A percentile compares a stretch with the other conserved stretches of the same genome.
Evolutionary conservation across 2,888 invertebrate genomes (phyloP).

Genomic region (Caenorhabditis zanzibari): DNA sequence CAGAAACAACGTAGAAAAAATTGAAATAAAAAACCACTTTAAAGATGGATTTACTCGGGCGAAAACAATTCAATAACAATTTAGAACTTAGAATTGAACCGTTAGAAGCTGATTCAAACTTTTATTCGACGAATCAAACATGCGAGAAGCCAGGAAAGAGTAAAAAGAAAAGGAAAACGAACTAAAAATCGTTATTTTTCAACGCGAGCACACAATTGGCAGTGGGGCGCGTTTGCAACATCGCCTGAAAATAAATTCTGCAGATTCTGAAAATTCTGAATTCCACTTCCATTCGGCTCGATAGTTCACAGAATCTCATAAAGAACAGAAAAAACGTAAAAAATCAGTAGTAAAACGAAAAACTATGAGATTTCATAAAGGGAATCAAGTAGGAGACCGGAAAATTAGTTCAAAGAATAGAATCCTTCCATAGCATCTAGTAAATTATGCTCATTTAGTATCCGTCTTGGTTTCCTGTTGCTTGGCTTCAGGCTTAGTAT

Average conservation of each 20-base stretch:
- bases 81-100: too few species aligned
- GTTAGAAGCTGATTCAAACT: too few species aligned
- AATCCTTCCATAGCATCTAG: not conserved
- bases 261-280: too few species aligned
- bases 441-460: not conserved
- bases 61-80: too few species aligned
- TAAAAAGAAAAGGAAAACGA: not conserved
- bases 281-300: not conserved
- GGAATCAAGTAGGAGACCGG: too few species aligned
- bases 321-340: not conserved
- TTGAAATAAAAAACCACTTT: too few species aligned
- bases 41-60: too few species aligned
- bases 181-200: conserved; percentile 35
- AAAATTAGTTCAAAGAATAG: too few species aligned
- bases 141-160: too few species aligned
- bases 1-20: not conserved
- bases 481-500: not conserved
- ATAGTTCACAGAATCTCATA: not conserved
- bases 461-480: not conserved
- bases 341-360: not conserved
- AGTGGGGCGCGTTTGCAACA: conserved; percentile 31
- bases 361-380: too few species aligned
- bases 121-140: too few species aligned
- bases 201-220: conserved; percentile 3
- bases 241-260: too few species aligned